These are phyloP conservation scores for Metopia argyrocephala DNA, from an alignment of 2,888 invertebrate genomes.

Conservation along the genomic window DNA sequence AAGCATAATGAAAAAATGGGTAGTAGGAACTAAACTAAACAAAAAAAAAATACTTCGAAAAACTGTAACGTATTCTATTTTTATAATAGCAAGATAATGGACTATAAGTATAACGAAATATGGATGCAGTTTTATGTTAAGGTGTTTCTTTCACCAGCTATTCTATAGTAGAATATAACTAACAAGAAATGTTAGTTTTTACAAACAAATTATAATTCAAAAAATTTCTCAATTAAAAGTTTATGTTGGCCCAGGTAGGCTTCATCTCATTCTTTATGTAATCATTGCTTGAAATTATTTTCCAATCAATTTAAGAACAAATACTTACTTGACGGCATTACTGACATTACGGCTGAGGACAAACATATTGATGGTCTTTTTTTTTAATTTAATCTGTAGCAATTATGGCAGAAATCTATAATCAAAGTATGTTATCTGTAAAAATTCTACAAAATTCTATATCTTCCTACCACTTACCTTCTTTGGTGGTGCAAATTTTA, in stretches of 20 bases:
- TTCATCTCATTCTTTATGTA: slow-evolving; percentile 58
- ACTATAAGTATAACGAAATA: too few relatives aligned
- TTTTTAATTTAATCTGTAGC: slow-evolving; percentile 12
- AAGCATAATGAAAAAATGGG: too few relatives aligned
- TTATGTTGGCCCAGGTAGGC: neutral
- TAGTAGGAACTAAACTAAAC: too few relatives aligned
- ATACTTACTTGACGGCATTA: slow-evolving; percentile 54
- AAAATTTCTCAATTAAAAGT: too few relatives aligned
- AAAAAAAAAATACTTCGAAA: too few relatives aligned
- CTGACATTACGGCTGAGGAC: slow-evolving; percentile 55
- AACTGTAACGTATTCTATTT: too few relatives aligned
- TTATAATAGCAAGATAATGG: too few relatives aligned
- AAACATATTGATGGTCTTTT: slow-evolving; percentile 41
- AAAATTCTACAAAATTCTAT: slow-evolving; percentile 6
- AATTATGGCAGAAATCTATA: slow-evolving; percentile 35
- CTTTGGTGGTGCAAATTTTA: neutral
- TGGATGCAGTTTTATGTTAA: too few relatives aligned
- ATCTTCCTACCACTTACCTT: neutral
- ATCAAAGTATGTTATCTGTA: neutral
- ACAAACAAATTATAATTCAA: too few relatives aligned
- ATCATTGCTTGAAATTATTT: slow-evolving; percentile 39
- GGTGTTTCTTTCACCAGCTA: too few relatives aligned
- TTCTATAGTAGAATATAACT: too few relatives aligned
- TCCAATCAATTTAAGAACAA: neutral
- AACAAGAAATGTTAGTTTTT: too few relatives aligned